Evolutionary conservation across 2,113 vertebrate species (phyloP).

Genomic region (Oryctolagus cuniculus): mOryCun1.1 NC_091444.1:38547501-38548000

Average conservation of each 20-base stretch:
- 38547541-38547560: background rate
- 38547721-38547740: background rate
- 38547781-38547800: slow-evolving; percentile 49
- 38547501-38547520: background rate
- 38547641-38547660: background rate
- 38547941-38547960: background rate
- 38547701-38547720: background rate
- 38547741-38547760: background rate
- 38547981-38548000: slow-evolving; percentile 1
- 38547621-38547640: background rate
- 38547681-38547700: background rate
- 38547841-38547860: background rate
- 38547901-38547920: background rate
- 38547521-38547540: background rate
- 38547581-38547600: background rate
- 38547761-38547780: background rate
- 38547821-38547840: slow-evolving; percentile 3
- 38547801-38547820: background rate
- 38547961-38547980: background rate
- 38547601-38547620: background rate
- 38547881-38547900: background rate
- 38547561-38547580: background rate
- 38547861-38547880: background rate
- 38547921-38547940: background rate
- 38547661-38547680: background rate